Evolutionary conservation across 2,888 invertebrate species (phyloP).

Genomic region (Agrochola macilenta): DNA sequence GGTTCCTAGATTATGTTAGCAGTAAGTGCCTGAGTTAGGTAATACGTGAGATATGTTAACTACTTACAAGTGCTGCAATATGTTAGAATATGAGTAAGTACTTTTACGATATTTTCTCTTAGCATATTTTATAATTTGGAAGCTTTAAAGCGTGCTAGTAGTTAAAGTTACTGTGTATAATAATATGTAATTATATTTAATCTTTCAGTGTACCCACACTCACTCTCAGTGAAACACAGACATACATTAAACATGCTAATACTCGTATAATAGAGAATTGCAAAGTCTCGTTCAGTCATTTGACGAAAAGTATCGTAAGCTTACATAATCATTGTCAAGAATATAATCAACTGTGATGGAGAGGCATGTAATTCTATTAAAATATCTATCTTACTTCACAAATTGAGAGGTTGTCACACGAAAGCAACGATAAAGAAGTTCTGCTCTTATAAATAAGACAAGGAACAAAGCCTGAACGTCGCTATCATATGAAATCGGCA

Average conservation of each 20-base stretch:
- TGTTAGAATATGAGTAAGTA: neutral
- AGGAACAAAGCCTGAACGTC: neutral
- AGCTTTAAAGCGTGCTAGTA: neutral
- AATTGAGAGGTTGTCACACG: conserved; percentile 16
- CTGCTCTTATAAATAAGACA: neutral
- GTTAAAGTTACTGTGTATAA: neutral
- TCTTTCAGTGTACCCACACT: neutral
- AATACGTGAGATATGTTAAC: conserved; percentile 39
- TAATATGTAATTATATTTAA: neutral
- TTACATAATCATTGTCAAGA: conserved; percentile 31
- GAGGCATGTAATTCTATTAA: conserved; percentile 35
- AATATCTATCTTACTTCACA: conserved; percentile 44
- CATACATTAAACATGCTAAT: neutral
- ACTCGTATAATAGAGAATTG: neutral
- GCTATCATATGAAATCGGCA: neutral
- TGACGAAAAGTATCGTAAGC: neutral
- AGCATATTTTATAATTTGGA: conserved; percentile 5
- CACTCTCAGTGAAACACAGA: no score
- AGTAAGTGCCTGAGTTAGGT: conserved; percentile 32
- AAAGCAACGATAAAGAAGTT: conserved; percentile 1
- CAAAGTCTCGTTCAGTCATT: neutral
- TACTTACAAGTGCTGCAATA: conserved; percentile 12
- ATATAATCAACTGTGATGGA: conserved; percentile 37
- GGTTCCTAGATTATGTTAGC: conserved; percentile 39
- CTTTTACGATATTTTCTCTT: neutral